Conservation (phyloP, 2,888 invertebrate genomes). For the Agonopterix heracliana region DNA sequence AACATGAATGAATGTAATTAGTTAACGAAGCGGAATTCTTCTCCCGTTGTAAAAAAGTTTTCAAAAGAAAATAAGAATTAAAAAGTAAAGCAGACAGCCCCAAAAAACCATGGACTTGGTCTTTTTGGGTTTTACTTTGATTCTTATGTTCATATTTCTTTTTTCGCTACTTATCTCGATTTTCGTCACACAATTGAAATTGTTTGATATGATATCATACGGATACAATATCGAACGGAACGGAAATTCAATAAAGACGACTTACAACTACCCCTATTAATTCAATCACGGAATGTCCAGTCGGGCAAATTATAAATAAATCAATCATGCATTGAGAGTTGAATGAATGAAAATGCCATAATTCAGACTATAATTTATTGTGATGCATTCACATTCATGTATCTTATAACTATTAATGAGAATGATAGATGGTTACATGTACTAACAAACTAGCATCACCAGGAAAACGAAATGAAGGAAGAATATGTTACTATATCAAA, state of each 20-base stretch:
- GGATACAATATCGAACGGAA: slow-evolving; percentile 1
- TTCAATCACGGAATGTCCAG: slow-evolving; percentile 1
- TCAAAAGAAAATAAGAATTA: too few species aligned
- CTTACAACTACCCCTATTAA: slow-evolving; percentile 2
- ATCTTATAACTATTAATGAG: slow-evolving; percentile 1
- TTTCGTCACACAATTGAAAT: too few species aligned
- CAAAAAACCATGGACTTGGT: too few species aligned
- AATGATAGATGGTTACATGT: slow-evolving; percentile 1
- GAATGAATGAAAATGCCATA: slow-evolving; percentile 10
- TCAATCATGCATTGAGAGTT: slow-evolving; percentile 6
- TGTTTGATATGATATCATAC: not conserved
- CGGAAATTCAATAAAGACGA: slow-evolving; percentile 1
- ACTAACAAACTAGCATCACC: not conserved
- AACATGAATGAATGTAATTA: too few species aligned
- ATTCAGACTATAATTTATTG: slow-evolving; percentile 6
- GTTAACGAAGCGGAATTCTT: too few species aligned
- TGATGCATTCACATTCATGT: slow-evolving; percentile 1
- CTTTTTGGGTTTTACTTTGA: too few species aligned
- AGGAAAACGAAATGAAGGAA: not conserved
- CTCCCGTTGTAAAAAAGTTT: too few species aligned
- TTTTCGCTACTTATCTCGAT: too few species aligned
- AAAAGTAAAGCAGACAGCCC: too few species aligned
- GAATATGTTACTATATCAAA: not conserved
- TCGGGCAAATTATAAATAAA: slow-evolving; percentile 4
- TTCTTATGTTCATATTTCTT: too few species aligned